These are phyloP conservation scores for Lamprologus lemairii DNA, from an alignment of 2,113 vertebrate species.

Conservation along the genomic window DNA sequence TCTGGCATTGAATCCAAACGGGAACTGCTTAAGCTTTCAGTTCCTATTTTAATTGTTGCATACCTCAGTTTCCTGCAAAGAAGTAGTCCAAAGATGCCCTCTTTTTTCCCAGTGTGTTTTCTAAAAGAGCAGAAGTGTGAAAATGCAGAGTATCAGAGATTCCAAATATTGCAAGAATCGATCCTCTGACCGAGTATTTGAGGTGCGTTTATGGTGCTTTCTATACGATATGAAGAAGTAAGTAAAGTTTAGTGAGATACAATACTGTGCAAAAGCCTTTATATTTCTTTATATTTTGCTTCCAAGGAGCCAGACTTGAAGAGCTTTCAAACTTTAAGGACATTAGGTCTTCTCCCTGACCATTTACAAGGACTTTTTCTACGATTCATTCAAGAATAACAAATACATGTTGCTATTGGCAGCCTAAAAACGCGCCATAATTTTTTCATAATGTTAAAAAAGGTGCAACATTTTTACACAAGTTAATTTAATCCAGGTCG, in stretches of 20 bases:
- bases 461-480: not conserved
- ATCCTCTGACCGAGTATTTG: too few species aligned
- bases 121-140: not conserved
- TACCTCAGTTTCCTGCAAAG: not conserved
- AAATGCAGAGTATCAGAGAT: not conserved
- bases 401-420: not conserved
- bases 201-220: not conserved
- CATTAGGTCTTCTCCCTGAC: not conserved
- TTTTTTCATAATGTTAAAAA: not conserved
- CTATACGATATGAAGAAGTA: not conserved
- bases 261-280: not conserved
- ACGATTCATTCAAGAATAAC: not conserved
- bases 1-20: not conserved
- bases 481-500: not conserved
- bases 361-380: not conserved
- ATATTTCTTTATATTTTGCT: not conserved
- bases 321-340: not conserved
- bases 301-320: not conserved
- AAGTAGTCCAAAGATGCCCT: not conserved
- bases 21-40: not conserved
- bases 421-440: fast-evolving
- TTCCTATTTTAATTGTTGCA: not conserved
- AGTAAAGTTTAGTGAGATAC: not conserved
- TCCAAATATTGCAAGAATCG: not conserved
- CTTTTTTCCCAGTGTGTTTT: not conserved